These are phyloP conservation scores for Laticauda laticaudata DNA, from an alignment of 2,113 vertebrate species.

Conservation along the genomic window DNA sequence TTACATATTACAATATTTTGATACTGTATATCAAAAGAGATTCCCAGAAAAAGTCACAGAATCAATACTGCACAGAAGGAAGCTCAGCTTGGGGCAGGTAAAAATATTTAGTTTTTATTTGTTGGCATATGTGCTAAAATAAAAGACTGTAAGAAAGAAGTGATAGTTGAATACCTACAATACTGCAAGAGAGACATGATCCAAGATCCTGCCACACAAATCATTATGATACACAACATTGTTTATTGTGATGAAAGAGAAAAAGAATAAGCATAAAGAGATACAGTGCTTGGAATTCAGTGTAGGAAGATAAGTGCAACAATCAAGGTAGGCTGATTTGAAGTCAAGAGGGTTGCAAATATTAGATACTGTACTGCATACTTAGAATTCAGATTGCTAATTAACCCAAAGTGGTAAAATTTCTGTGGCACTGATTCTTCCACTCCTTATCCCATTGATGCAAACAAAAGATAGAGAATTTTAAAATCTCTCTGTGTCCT, in stretches of 20 bases:
- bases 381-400: background rate
- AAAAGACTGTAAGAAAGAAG: background rate
- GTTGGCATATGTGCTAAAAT: background rate
- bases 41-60: background rate
- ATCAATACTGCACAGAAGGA: background rate
- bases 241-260: background rate
- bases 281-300: background rate
- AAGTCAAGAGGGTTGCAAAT: background rate
- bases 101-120: background rate
- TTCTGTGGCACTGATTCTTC: background rate
- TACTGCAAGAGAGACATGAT: background rate
- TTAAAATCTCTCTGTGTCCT: background rate
- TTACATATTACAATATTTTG: background rate
- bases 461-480: background rate
- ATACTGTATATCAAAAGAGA: background rate
- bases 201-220: background rate
- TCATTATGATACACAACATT: background rate
- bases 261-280: background rate
- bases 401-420: background rate
- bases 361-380: background rate
- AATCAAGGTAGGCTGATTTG: background rate
- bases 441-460: background rate
- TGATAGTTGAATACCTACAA: background rate
- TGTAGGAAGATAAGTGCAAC: background rate
- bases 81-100: background rate